A percentile compares a stretch with the other conserved stretches of the same genome.
Evolutionary conservation across 2,888 invertebrate species (phyloP).

Genomic region (Gisinianus flammeolus): DNA sequence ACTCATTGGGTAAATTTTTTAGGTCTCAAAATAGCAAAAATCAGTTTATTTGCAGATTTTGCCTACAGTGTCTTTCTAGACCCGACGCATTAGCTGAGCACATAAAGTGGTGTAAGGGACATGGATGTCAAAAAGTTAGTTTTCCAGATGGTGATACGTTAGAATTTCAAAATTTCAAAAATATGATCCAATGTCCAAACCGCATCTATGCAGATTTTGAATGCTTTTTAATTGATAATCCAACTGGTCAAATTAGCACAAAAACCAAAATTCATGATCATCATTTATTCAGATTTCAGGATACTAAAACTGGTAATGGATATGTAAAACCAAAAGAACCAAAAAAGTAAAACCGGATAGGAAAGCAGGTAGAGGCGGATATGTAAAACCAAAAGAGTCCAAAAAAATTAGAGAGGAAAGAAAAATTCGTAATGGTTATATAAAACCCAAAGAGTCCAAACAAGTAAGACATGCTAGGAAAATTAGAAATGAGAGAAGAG

Average conservation of each 20-base stretch:
- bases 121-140: neutral
- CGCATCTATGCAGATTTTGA: neutral
- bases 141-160: neutral
- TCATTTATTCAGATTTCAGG: neutral
- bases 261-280: neutral
- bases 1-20: neutral
- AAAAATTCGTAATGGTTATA: no score
- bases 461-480: no score
- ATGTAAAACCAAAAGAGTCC: no score
- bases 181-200: neutral
- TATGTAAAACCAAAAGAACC: neutral
- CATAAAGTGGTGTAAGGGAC: neutral
- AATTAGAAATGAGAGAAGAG: no score
- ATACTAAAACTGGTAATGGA: neutral
- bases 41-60: neutral
- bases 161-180: neutral
- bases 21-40: neutral
- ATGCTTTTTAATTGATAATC: neutral
- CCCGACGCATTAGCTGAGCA: neutral
- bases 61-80: neutral
- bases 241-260: neutral
- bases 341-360: no score
- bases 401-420: no score
- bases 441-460: no score
- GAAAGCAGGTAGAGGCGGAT: no score